These are phyloP conservation scores for Heteractis magnifica DNA, from an alignment of 92 coral and sea anemone species.

Conservation along the genomic window DNA sequence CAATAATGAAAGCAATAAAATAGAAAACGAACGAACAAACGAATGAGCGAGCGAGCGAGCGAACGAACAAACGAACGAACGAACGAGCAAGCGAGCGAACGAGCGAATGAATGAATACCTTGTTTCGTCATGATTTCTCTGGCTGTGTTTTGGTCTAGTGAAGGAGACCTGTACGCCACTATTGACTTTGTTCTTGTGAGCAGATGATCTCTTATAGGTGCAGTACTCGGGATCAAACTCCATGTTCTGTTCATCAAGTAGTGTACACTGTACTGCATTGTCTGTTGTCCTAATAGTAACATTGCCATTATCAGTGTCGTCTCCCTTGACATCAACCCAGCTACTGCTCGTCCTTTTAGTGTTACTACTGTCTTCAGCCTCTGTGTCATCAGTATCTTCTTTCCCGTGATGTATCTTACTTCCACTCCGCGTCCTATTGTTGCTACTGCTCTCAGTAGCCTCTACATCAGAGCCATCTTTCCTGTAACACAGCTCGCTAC, in stretches of 20 bases:
- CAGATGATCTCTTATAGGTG: neutral
- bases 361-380: neutral
- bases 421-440: neutral
- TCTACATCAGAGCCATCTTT: neutral
- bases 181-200: conserved; percentile 22
- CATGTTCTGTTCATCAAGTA: conserved; percentile 8
- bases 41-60: too few relatives aligned
- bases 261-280: conserved; percentile 37
- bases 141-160: neutral
- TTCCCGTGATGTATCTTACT: neutral
- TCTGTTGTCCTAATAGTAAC: conserved; percentile 6
- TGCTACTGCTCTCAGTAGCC: neutral
- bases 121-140: neutral
- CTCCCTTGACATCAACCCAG: neutral
- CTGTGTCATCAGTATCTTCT: neutral
- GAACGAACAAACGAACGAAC: too few relatives aligned
- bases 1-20: neutral
- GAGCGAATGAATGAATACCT: neutral
- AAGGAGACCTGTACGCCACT: conserved; percentile 51
- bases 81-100: too few relatives aligned
- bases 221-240: neutral
- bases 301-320: conserved; percentile 1
- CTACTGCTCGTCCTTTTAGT: neutral
- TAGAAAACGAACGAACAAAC: too few relatives aligned
- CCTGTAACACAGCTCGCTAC: neutral